Evolutionary conservation across 2,888 invertebrate genomes (phyloP).

Genomic region (Andrena bucephala): DNA sequence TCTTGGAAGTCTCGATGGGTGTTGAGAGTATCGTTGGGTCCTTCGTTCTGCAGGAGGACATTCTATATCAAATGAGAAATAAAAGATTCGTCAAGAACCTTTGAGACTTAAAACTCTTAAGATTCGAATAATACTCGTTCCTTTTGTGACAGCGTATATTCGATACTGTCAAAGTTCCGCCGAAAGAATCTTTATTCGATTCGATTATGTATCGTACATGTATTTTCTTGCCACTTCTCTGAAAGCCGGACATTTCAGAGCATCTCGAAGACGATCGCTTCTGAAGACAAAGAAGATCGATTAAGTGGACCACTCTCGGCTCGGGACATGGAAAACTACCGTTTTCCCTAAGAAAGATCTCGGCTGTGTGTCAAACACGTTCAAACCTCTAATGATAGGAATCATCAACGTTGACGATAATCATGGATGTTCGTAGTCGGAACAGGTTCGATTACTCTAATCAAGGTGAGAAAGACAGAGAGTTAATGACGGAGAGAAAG

Average conservation of each 20-base stretch:
- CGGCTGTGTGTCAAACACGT: constrained; percentile 52
- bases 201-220: neutral
- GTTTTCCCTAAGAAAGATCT: constrained; percentile 39
- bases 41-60: no score
- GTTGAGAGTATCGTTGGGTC: no score
- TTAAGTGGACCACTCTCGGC: neutral
- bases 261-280: constrained; percentile 23
- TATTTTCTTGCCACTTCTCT: neutral
- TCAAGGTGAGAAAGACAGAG: constrained; percentile 60
- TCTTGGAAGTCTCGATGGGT: no score
- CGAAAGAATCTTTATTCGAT: neutral
- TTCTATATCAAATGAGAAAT: no score
- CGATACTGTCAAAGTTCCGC: neutral
- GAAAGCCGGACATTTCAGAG: neutral
- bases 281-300: neutral
- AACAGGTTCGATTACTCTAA: constrained; percentile 44
- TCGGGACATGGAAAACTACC: constrained; percentile 56
- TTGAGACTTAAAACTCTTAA: no score
- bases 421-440: constrained; percentile 19
- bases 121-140: no score
- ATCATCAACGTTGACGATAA: constrained; percentile 41
- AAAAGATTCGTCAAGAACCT: no score
- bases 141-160: constrained; percentile 6
- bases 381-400: constrained; percentile 53
- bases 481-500: constrained; percentile 44